Evolutionary conservation across 2,113 vertebrate genomes (phyloP).

Genomic region (Thalassarche chlororhynchos): DNA sequence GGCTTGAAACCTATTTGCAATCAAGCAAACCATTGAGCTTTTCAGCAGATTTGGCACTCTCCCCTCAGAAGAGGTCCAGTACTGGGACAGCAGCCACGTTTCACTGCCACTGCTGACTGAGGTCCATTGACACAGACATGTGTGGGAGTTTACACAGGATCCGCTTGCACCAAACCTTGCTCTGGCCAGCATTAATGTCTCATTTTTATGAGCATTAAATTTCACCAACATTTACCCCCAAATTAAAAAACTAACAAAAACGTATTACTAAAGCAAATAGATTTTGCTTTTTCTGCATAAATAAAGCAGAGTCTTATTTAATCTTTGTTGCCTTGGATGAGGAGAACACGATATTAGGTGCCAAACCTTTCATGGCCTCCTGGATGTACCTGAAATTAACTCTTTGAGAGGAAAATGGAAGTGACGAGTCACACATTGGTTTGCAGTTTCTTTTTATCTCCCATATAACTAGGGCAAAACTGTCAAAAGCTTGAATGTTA

Average conservation of each 20-base stretch:
- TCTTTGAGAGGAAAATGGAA: neutral
- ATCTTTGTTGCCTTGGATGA: conserved; percentile 37
- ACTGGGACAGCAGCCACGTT: conserved; percentile 11
- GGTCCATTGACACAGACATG: neutral
- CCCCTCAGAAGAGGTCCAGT: conserved; percentile 7
- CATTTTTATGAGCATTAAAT: conserved; percentile 19
- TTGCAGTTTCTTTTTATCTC: neutral
- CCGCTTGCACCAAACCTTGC: neutral
- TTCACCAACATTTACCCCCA: conserved; percentile 38
- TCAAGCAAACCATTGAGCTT: neutral
- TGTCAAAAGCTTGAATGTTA: neutral
- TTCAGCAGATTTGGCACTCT: neutral
- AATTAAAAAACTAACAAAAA: conserved; percentile 51
- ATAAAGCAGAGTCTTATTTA: conserved; percentile 45
- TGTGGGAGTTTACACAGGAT: conserved; percentile 15
- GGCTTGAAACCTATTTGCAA: conserved; percentile 14
- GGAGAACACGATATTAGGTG: neutral
- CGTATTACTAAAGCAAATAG: conserved; percentile 54
- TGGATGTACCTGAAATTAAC: conserved; percentile 38
- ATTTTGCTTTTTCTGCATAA: conserved; percentile 39
- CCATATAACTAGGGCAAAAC: neutral
- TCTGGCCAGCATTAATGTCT: neutral
- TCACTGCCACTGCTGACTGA: neutral
- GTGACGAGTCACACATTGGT: neutral
- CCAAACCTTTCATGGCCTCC: conserved; percentile 12